Conservation (phyloP, 2,888 invertebrate genomes). For the Diploptera punctata region DNA sequence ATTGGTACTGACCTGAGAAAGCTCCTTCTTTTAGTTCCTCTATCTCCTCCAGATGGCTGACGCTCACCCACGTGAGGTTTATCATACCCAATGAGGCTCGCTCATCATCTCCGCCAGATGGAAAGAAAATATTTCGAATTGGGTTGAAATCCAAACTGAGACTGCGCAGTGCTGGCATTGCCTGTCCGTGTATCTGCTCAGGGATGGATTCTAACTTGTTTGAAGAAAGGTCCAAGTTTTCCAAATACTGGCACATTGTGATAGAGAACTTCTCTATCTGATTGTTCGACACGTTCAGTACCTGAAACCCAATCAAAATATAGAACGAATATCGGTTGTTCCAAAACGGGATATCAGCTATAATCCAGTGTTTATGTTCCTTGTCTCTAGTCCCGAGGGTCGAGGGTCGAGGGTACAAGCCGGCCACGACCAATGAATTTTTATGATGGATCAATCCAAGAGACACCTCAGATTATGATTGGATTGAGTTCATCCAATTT, state of each 20-base stretch:
- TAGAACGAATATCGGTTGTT: too few relatives aligned
- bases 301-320: background rate
- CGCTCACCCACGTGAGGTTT: conserved; percentile 15
- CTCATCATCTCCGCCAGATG: conserved; percentile 38
- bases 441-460: too few relatives aligned
- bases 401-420: too few relatives aligned
- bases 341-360: too few relatives aligned
- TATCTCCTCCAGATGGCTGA: conserved; percentile 51
- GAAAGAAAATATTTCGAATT: conserved; percentile 58
- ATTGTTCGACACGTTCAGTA: conserved; percentile 56
- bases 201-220: conserved; percentile 60
- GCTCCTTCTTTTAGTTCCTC: background rate
- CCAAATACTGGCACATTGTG: background rate
- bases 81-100: conserved; percentile 45
- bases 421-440: too few relatives aligned
- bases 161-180: conserved; percentile 58
- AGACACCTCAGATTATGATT: too few relatives aligned
- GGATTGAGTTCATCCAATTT: too few relatives aligned
- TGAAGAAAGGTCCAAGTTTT: conserved; percentile 51
- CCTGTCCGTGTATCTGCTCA: conserved; percentile 46
- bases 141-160: conserved; percentile 63
- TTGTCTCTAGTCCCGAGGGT: too few relatives aligned
- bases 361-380: too few relatives aligned
- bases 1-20: background rate
- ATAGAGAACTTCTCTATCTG: conserved; percentile 48